phyloP scores from a whole-genome alignment of 2,888 invertebrate genomes.

The Amiota minor region DNA sequence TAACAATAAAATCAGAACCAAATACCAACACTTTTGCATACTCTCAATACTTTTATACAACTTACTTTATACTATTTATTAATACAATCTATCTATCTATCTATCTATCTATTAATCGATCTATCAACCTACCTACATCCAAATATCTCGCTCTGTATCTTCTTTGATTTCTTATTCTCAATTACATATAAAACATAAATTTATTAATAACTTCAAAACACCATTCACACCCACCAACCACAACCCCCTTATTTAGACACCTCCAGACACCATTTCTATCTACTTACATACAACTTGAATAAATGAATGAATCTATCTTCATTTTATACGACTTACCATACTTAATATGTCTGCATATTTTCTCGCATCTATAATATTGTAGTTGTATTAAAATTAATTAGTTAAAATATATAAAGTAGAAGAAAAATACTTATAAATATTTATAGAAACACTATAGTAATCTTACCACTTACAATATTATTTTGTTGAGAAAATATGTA shows the following conservation, averaged over 20 bases:
- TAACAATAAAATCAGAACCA: constrained; percentile 34
- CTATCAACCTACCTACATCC: constrained; percentile 38
- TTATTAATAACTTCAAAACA: background rate
- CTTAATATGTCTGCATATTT: constrained; percentile 56
- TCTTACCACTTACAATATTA: constrained; percentile 65
- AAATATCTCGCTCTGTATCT: constrained; percentile 45
- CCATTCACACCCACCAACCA: background rate
- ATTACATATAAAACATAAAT: background rate
- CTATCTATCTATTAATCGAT: constrained; percentile 32
- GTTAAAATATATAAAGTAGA: constrained; percentile 25
- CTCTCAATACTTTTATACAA: constrained; percentile 49
- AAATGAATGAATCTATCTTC: constrained; percentile 15
- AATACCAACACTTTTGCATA: constrained; percentile 46
- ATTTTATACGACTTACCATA: constrained; percentile 37
- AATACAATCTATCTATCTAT: constrained; percentile 42
- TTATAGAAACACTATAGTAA: constrained; percentile 42
- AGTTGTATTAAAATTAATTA: constrained; percentile 54
- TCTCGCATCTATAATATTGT: constrained; percentile 69
- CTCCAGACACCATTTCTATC: background rate
- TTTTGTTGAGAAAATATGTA: constrained; percentile 60
- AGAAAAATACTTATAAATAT: constrained; percentile 37
- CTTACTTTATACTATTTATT: too few relatives aligned
- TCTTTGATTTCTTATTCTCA: background rate
- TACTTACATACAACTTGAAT: constrained; percentile 31
- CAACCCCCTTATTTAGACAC: constrained; percentile 9